Evolutionary conservation across 2,113 vertebrate species (phyloP).

Genomic region (Callopanchax toddi): DNA sequence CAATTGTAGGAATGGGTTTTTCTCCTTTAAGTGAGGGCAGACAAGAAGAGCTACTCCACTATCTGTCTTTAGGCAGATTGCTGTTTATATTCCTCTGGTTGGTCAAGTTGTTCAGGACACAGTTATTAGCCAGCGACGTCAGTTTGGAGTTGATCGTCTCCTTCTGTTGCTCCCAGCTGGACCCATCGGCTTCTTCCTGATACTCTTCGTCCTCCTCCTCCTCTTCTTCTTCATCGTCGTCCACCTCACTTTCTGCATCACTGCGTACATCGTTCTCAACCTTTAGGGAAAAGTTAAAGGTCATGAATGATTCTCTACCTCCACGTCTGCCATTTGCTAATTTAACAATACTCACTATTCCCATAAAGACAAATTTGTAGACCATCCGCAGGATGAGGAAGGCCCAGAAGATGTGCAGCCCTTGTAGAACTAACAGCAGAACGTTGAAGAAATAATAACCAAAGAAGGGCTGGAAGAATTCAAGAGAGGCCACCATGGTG

Average conservation of each 20-base stretch:
- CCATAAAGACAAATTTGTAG: slow-evolving; percentile 82
- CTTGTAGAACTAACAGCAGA: slow-evolving; percentile 85
- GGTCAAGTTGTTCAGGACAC: slow-evolving; percentile 77
- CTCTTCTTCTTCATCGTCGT: slow-evolving; percentile 82
- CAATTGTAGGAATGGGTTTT: slow-evolving; percentile 8
- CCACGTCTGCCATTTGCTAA: neutral
- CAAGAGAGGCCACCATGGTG: slow-evolving; percentile 82
- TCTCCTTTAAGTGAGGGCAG: neutral
- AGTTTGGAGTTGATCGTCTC: slow-evolving; percentile 65
- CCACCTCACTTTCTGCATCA: slow-evolving; percentile 87
- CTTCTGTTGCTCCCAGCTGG: slow-evolving; percentile 68
- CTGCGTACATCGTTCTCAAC: slow-evolving; percentile 91
- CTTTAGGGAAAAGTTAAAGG: slow-evolving; percentile 58
- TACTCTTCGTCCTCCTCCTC: slow-evolving; percentile 77
- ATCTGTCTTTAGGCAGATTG: slow-evolving; percentile 79
- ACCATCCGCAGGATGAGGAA: slow-evolving; percentile 91
- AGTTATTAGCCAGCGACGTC: slow-evolving; percentile 73
- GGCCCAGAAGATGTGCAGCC: slow-evolving; percentile 93
- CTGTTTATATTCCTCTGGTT: slow-evolving; percentile 75
- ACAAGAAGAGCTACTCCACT: slow-evolving; percentile 34
- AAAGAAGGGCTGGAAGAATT: slow-evolving; percentile 83
- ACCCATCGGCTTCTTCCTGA: slow-evolving; percentile 50
- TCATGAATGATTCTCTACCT: neutral
- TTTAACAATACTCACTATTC: slow-evolving; percentile 81
- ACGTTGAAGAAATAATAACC: slow-evolving; percentile 90